Conservation (phyloP, 2,888 invertebrate genomes). For the Dione vanillae region DNA sequence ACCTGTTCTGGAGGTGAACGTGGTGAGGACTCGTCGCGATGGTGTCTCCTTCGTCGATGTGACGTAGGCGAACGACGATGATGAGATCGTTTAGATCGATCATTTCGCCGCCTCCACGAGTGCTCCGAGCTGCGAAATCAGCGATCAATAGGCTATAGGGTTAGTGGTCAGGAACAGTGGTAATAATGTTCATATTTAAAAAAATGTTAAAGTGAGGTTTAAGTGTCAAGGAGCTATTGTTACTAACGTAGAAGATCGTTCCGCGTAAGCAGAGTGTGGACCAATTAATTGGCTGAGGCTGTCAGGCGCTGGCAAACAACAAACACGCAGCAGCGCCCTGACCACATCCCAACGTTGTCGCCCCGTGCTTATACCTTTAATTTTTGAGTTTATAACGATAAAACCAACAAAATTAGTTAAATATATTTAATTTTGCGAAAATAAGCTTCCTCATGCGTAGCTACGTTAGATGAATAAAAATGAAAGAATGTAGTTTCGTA, state of each 20-base stretch:
- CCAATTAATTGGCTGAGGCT: constrained; percentile 68
- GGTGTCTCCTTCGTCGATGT: constrained; percentile 88
- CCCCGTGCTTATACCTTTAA: constrained; percentile 62
- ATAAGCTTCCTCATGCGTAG: not conserved
- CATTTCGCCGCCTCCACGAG: constrained; percentile 91
- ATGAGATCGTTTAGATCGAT: constrained; percentile 93
- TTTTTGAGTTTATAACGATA: constrained; percentile 31
- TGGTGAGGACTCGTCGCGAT: constrained; percentile 78
- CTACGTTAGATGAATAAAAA: not conserved
- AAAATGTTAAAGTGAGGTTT: constrained; percentile 69
- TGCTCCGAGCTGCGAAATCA: constrained; percentile 89
- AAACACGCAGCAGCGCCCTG: constrained; percentile 69
- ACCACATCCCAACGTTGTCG: constrained; percentile 66
- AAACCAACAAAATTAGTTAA: constrained; percentile 10
- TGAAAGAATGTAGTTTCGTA: constrained; percentile 19
- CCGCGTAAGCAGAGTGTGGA: constrained; percentile 63
- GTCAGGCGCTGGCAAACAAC: constrained; percentile 74
- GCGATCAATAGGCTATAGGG: constrained; percentile 83
- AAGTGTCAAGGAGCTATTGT: constrained; percentile 56
- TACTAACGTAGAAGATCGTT: constrained; percentile 76
- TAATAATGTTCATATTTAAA: constrained; percentile 46
- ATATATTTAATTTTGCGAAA: not conserved
- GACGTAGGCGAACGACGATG: constrained; percentile 92
- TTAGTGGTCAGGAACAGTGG: constrained; percentile 68
- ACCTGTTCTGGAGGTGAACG: constrained; percentile 81